Percentiles rank a stretch among this genome's conserved stretches.
These are phyloP conservation scores for Nipponacmea schrenckii DNA, from an alignment of 2,888 invertebrate genomes.

Conservation along the genomic window DNA sequence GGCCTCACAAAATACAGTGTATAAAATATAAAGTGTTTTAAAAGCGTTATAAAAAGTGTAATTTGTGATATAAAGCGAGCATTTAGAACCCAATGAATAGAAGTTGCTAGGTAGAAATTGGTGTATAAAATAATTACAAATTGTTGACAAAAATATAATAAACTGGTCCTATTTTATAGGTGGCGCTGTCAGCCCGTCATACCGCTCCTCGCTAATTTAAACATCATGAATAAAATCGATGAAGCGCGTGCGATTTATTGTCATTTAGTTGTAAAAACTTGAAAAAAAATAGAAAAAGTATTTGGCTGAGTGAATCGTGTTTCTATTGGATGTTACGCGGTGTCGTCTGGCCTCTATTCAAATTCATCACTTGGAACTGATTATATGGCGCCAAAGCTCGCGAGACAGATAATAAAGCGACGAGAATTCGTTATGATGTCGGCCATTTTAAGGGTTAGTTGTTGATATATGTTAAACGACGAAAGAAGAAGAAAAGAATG, in stretches of 20 bases:
- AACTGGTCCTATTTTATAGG: neutral
- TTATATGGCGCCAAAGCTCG: slow-evolving; percentile 6
- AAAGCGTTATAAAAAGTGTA: too few relatives aligned
- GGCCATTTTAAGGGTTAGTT: slow-evolving; percentile 4
- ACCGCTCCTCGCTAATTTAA: slow-evolving; percentile 5
- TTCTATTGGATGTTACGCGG: slow-evolving; percentile 6
- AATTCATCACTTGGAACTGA: slow-evolving; percentile 7
- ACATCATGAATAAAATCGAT: slow-evolving; percentile 3
- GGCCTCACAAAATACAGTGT: too few relatives aligned
- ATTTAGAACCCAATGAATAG: too few relatives aligned
- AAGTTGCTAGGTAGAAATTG: neutral
- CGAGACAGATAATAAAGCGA: slow-evolving; percentile 3
- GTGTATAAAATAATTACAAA: slow-evolving; percentile 6
- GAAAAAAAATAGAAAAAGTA: slow-evolving; percentile 3
- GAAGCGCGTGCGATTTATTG: slow-evolving; percentile 8
- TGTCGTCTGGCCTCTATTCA: slow-evolving; percentile 1
- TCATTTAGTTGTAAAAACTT: slow-evolving; percentile 6
- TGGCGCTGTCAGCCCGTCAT: neutral
- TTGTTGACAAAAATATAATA: slow-evolving; percentile 9
- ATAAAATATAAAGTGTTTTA: too few relatives aligned
- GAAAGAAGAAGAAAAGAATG: neutral
- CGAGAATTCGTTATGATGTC: neutral
- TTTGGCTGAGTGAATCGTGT: neutral
- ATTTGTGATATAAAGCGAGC: too few relatives aligned
- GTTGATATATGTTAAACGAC: slow-evolving; percentile 5